phyloP scores from a whole-genome alignment of 2,797 vertebrate genomes.

The Micrastur ruficollis region DNA sequence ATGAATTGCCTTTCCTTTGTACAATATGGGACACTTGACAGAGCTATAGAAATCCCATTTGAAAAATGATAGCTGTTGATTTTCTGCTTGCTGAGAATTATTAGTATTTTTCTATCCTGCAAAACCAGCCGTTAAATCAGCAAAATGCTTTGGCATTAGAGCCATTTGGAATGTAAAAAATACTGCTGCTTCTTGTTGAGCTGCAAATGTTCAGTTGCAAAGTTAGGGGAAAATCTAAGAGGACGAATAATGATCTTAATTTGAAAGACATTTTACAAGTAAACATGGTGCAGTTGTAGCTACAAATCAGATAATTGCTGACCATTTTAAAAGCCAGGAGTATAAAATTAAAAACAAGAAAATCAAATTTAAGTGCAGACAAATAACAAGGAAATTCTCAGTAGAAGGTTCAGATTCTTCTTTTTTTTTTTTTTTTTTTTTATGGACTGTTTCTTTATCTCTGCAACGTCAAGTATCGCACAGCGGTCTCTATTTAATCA shows the following conservation, averaged over 20 bases:
- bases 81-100: slow-evolving; percentile 61
- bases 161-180: slow-evolving; percentile 34
- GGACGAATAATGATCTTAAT: slow-evolving; percentile 29
- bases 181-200: not conserved
- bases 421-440: not conserved
- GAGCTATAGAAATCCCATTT: slow-evolving; percentile 44
- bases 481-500: not conserved
- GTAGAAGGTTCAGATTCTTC: not conserved
- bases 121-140: slow-evolving; percentile 52
- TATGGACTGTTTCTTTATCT: not conserved
- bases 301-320: slow-evolving; percentile 54
- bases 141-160: slow-evolving; percentile 13
- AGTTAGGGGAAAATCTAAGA: slow-evolving; percentile 33
- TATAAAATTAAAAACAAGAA: slow-evolving; percentile 47
- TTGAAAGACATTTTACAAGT: slow-evolving; percentile 36
- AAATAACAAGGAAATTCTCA: not conserved
- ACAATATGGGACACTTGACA: not conserved
- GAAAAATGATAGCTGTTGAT: slow-evolving; percentile 49
- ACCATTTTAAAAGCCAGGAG: slow-evolving; percentile 14
- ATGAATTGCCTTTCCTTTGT: slow-evolving; percentile 7
- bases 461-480: not conserved
- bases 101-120: slow-evolving; percentile 44
- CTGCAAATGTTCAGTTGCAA: not conserved
- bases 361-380: slow-evolving; percentile 13
- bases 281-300: slow-evolving; percentile 24